Percentiles rank a stretch among this genome's conserved stretches.
phyloP scores from a whole-genome alignment of 2,888 invertebrate genomes.

The Silvanus unidentatus region DNA sequence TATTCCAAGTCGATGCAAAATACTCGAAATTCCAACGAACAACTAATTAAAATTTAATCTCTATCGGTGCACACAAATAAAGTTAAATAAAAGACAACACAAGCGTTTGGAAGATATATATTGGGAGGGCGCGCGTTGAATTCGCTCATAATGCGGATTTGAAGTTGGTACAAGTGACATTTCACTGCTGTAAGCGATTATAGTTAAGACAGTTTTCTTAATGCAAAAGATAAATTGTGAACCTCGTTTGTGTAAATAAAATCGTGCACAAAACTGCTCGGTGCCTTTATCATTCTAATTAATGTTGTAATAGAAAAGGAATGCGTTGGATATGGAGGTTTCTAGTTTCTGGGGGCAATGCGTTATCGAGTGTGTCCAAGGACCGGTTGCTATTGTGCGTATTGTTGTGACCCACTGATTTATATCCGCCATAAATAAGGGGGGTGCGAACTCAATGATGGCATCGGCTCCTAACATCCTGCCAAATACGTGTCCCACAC shows the following conservation, averaged over 20 bases:
- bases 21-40: too few relatives aligned
- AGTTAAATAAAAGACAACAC: too few relatives aligned
- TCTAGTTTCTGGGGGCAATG: conserved; percentile 16
- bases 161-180: too few relatives aligned
- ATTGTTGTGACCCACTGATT: conserved; percentile 36
- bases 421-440: conserved; percentile 34
- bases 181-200: too few relatives aligned
- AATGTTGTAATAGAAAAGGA: conserved; percentile 24
- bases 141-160: too few relatives aligned
- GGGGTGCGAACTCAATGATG: conserved; percentile 35
- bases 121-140: too few relatives aligned
- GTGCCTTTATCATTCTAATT: conserved; percentile 23
- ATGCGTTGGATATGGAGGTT: conserved; percentile 13
- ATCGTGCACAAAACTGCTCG: neutral
- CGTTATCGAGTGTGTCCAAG: conserved; percentile 35
- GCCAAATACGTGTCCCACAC: conserved; percentile 1
- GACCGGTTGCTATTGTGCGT: conserved; percentile 33
- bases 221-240: too few relatives aligned
- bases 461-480: conserved; percentile 26
- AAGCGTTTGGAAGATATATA: too few relatives aligned
- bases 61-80: too few relatives aligned
- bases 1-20: too few relatives aligned
- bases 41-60: too few relatives aligned
- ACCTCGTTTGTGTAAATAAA: neutral
- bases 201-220: too few relatives aligned